phyloP scores from a whole-genome alignment of 1,140 invertebrate genomes.

The Lordiphosa mommai region DNA sequence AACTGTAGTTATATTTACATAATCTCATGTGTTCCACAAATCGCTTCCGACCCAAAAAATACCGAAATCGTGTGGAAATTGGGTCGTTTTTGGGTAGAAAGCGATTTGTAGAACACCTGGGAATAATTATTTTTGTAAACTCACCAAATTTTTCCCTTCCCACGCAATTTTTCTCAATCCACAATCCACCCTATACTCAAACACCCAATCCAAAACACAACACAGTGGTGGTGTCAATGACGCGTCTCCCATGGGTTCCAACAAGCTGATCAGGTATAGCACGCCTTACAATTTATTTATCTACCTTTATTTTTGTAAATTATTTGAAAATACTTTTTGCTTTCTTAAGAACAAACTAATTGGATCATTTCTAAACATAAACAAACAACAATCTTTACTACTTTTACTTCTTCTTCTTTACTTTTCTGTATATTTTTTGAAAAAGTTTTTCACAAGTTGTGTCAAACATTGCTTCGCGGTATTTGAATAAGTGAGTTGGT shows the following conservation, averaged over 20 bases:
- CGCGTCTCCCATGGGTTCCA: conserved; percentile 75
- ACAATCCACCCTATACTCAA: conserved; percentile 37
- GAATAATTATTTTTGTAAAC: conserved; percentile 23
- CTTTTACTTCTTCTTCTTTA: conserved; percentile 42
- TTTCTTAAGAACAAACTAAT: conserved; percentile 56
- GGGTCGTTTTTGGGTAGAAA: no score
- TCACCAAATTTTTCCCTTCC: conserved; percentile 67
- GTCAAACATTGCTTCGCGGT: conserved; percentile 78
- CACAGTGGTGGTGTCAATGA: conserved; percentile 78
- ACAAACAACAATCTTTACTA: conserved; percentile 20
- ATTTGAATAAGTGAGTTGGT: conserved; percentile 79
- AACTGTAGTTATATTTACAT: conserved; percentile 21
- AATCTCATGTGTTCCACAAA: no score
- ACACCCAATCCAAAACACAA: conserved; percentile 45
- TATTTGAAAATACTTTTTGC: conserved; percentile 38
- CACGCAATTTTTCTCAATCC: conserved; percentile 50
- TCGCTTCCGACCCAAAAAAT: no score
- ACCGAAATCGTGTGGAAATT: no score
- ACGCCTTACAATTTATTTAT: conserved; percentile 64
- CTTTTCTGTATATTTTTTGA: conserved; percentile 62
- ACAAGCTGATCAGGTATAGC: conserved; percentile 80
- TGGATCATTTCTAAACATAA: conserved; percentile 41
- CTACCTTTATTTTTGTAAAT: conserved; percentile 39
- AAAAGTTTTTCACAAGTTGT: conserved; percentile 79
- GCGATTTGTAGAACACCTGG: no score